Conservation (phyloP, 2,797 vertebrate genomes). For the Lagorchestes hirsutus region DNA sequence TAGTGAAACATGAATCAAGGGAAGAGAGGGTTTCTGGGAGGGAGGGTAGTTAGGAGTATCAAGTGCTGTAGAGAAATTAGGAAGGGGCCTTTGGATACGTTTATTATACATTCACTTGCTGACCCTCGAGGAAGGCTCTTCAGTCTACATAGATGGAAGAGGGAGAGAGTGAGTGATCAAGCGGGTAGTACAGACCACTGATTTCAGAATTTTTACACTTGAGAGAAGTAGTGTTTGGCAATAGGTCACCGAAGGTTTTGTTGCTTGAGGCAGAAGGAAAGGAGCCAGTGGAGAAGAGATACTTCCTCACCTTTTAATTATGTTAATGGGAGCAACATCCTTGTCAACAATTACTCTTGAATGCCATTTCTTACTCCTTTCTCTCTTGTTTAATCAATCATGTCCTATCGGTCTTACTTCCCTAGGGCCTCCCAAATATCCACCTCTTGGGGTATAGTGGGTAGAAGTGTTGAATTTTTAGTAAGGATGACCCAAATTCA, state of each 20-base stretch:
- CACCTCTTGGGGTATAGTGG: background rate
- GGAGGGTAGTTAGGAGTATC: background rate
- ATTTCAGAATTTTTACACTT: conserved; percentile 31
- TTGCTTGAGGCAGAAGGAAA: conserved; percentile 34
- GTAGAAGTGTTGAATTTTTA: background rate
- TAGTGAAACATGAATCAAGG: background rate
- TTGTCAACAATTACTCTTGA: background rate
- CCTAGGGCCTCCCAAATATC: background rate
- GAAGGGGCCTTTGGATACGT: background rate
- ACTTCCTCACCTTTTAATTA: background rate
- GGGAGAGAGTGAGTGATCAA: background rate
- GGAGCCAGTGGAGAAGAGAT: background rate
- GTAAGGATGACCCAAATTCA: background rate
- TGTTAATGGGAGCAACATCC: conserved; percentile 3
- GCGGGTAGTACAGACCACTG: background rate
- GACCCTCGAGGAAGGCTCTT: background rate
- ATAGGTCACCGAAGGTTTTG: background rate
- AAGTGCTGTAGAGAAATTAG: background rate
- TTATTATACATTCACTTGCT: background rate
- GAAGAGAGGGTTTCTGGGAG: background rate
- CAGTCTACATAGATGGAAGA: background rate
- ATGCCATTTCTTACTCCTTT: conserved; percentile 15
- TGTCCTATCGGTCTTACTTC: conserved; percentile 28
- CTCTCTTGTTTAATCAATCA: background rate
- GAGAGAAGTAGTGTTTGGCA: background rate